Conservation (phyloP, 1,140 invertebrate species). For the Neodiprion pinetum region DNA sequence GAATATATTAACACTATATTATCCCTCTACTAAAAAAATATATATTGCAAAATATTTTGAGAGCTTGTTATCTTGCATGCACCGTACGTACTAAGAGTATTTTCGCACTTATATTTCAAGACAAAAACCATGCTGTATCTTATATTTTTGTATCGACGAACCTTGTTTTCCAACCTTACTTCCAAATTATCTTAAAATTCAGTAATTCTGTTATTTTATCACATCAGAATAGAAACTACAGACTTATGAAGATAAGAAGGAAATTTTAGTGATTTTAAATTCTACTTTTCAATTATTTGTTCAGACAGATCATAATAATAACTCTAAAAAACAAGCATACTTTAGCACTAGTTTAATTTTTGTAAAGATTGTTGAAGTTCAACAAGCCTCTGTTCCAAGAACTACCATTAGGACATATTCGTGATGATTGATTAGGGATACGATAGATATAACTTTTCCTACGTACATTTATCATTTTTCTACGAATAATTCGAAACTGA, state of each 20-base stretch:
- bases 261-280: not conserved
- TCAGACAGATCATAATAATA: not conserved
- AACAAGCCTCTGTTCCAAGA: not conserved
- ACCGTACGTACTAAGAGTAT: slow-evolving; percentile 39
- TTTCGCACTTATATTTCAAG: slow-evolving; percentile 18
- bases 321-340: not conserved
- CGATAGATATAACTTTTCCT: not conserved
- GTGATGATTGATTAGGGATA: not conserved
- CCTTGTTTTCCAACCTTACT: not conserved
- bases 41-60: slow-evolving; percentile 48
- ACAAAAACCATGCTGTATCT: not conserved
- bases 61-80: slow-evolving; percentile 35
- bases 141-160: not conserved
- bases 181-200: not conserved
- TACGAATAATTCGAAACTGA: too few species aligned
- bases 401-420: not conserved
- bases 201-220: slow-evolving; percentile 1
- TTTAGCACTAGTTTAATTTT: not conserved
- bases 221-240: not conserved
- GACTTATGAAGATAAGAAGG: not conserved
- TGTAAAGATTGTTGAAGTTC: not conserved
- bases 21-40: slow-evolving; percentile 37
- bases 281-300: not conserved
- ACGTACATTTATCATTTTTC: too few species aligned
- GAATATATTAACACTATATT: slow-evolving; percentile 16